A percentile compares a stretch with the other conserved stretches of the same genome.
phyloP scores from a whole-genome alignment of 30 jellyfish, hydroid and myxozoan genomes.

The Hydra vulgaris region DNA sequence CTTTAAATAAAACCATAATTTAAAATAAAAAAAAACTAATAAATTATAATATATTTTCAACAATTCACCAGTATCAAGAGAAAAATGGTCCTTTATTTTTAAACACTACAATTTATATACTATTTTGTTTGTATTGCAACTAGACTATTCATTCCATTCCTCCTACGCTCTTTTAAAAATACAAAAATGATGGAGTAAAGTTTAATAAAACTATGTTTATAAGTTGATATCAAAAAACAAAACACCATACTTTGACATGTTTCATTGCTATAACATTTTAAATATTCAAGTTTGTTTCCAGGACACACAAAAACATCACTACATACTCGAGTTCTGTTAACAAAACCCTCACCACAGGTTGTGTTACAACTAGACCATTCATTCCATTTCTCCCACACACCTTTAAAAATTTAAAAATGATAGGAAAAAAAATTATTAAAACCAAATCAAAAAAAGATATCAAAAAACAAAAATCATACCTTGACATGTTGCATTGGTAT shows the following conservation, averaged over 20 bases:
- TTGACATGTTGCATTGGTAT: neutral
- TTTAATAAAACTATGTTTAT: too few species aligned
- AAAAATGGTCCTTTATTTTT: too few species aligned
- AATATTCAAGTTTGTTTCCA: neutral
- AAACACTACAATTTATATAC: too few species aligned
- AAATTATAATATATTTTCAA: too few species aligned
- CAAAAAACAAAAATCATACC: neutral
- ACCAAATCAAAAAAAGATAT: neutral
- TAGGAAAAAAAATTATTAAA: neutral
- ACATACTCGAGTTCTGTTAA: neutral
- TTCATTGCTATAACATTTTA: neutral
- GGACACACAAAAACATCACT: neutral
- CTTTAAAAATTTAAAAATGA: neutral
- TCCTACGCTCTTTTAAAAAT: too few species aligned
- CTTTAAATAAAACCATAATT: too few species aligned
- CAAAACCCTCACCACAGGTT: neutral
- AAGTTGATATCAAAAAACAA: too few species aligned
- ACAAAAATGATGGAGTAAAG: too few species aligned
- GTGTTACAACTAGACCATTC: neutral
- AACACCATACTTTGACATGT: neutral
- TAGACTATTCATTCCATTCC: too few species aligned
- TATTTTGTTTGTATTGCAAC: too few species aligned
- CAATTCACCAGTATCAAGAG: too few species aligned
- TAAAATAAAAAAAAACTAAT: too few species aligned
- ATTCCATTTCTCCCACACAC: neutral